A percentile compares a stretch with the other conserved stretches of the same genome.
phyloP scores from a whole-genome alignment of 2,888 invertebrate species.

The Lacanobia oleracea region DNA sequence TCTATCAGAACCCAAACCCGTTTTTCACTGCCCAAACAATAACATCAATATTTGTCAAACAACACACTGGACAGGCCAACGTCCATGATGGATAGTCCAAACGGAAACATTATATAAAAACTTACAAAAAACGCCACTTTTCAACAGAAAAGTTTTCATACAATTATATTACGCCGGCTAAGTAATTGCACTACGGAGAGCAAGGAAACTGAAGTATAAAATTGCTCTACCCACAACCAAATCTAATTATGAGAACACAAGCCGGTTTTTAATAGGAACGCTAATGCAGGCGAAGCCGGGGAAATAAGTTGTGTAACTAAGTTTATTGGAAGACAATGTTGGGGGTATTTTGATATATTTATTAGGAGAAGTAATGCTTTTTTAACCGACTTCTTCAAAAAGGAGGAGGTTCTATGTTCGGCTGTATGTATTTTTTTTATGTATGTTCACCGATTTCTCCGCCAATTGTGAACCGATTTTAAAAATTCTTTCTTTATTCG shows the following conservation, averaged over 20 bases:
- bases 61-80: no score
- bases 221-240: conserved; percentile 56
- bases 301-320: conserved; percentile 45
- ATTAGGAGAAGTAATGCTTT: background rate
- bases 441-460: no score
- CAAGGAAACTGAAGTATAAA: conserved; percentile 58
- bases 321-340: conserved; percentile 30
- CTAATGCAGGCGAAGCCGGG: conserved; percentile 43
- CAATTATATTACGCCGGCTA: conserved; percentile 58
- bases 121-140: conserved; percentile 31
- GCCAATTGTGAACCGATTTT: no score
- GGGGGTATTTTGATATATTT: background rate
- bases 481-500: no score
- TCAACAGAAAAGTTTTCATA: conserved; percentile 50
- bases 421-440: no score
- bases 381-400: no score
- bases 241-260: conserved; percentile 67
- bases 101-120: conserved; percentile 11
- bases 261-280: conserved; percentile 61
- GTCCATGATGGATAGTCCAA: conserved; percentile 16
- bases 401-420: no score
- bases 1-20: background rate
- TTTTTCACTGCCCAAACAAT: background rate
- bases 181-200: conserved; percentile 62
- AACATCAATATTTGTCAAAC: conserved; percentile 14